These are phyloP conservation scores for Anguilla marmorata DNA, from an alignment of 2,797 vertebrate species.

Conservation along the genomic window DNA sequence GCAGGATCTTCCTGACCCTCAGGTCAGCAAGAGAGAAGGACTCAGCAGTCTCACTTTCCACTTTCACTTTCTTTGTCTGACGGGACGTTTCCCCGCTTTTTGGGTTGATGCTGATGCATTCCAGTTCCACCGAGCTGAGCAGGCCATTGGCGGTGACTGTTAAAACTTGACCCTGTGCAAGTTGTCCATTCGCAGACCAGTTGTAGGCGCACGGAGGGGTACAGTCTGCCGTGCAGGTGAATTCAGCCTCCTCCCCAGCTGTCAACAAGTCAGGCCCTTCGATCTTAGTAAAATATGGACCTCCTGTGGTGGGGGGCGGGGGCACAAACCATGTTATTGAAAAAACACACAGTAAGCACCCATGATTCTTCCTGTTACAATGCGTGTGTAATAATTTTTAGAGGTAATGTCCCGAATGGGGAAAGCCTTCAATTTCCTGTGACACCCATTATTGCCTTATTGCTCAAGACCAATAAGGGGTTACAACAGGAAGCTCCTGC, in stretches of 20 bases:
- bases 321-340: too few species aligned
- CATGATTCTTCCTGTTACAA: too few species aligned
- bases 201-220: slow-evolving; percentile 21
- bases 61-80: neutral
- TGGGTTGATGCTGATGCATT: slow-evolving; percentile 26
- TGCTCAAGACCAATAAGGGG: too few species aligned
- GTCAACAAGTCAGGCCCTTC: neutral
- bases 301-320: neutral
- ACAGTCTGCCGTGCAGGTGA: slow-evolving; percentile 21
- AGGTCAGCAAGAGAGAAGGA: neutral
- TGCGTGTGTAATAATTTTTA: too few species aligned
- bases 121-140: neutral
- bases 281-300: neutral
- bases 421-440: too few species aligned
- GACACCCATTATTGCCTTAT: too few species aligned
- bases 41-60: slow-evolving; percentile 16
- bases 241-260: neutral
- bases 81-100: neutral
- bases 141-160: neutral
- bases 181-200: slow-evolving; percentile 8
- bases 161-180: neutral
- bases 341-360: too few species aligned
- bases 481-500: too few species aligned
- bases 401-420: too few species aligned
- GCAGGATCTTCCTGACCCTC: neutral